Evolutionary conservation across 2,888 invertebrate genomes (phyloP).

Genomic region (Cosmorhoe ocellata): DNA sequence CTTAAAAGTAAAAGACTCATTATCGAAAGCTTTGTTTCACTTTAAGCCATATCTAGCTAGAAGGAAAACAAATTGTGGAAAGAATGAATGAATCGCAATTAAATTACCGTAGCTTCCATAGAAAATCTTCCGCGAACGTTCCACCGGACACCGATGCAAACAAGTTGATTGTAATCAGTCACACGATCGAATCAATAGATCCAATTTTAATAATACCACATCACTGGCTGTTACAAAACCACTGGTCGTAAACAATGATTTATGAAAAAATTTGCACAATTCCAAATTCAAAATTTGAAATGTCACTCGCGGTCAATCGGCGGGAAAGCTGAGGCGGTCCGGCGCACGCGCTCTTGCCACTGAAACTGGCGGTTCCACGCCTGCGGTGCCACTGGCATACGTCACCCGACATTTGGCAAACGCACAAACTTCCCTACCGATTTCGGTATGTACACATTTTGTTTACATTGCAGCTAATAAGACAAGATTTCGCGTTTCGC

Average conservation of each 20-base stretch:
- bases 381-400: constrained; percentile 40
- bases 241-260: constrained; percentile 36
- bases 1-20: too few species aligned
- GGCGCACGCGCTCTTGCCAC: constrained; percentile 68
- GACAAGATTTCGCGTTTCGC: constrained; percentile 46
- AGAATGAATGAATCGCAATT: constrained; percentile 9
- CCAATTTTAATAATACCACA: constrained; percentile 35
- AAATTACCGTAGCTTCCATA: constrained; percentile 49
- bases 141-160: constrained; percentile 43
- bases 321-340: constrained; percentile 64
- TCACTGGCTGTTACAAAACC: constrained; percentile 42
- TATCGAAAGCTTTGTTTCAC: too few species aligned
- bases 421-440: constrained; percentile 44
- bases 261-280: constrained; percentile 33
- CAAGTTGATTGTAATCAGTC: constrained; percentile 44
- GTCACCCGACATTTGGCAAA: constrained; percentile 55
- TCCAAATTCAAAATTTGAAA: constrained; percentile 49
- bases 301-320: constrained; percentile 64
- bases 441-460: constrained; percentile 45
- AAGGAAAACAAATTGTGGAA: too few species aligned
- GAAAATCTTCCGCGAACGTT: constrained; percentile 45
- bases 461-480: constrained; percentile 47
- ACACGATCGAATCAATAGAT: constrained; percentile 41
- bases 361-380: constrained; percentile 60
- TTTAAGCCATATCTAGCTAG: too few species aligned